A percentile compares a stretch with the other conserved stretches of the same genome.
Evolutionary conservation across 2,113 vertebrate genomes (phyloP).

Genomic region (Polyodon spathula): DNA sequence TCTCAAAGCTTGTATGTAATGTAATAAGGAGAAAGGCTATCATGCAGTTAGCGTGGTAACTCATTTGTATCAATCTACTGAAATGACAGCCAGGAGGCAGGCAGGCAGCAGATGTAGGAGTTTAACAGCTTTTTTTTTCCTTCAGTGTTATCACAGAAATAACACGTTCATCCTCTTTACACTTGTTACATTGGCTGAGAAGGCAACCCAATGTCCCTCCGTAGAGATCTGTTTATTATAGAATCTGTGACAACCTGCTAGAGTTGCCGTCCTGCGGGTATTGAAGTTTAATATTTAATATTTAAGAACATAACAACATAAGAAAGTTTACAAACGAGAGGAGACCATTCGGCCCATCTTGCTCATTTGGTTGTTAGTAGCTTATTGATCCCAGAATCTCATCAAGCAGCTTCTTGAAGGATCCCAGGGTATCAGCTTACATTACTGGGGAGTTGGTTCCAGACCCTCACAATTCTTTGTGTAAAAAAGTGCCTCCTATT

Average conservation of each 20-base stretch:
- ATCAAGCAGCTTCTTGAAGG: no score
- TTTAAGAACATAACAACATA: not conserved
- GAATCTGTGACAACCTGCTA: not conserved
- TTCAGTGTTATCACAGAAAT: not conserved
- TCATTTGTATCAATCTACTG: slow-evolving; percentile 6
- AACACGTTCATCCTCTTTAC: slow-evolving; percentile 1
- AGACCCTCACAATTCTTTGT: no score
- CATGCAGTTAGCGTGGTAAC: slow-evolving; percentile 6
- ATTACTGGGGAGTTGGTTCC: no score
- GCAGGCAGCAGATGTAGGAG: not conserved
- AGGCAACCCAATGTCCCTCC: not conserved
- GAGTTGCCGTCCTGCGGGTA: no score
- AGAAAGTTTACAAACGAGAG: no score
- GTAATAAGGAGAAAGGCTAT: not conserved
- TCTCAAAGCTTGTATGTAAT: not conserved
- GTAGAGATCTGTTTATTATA: slow-evolving; percentile 2
- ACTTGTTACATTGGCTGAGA: not conserved
- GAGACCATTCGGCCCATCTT: no score
- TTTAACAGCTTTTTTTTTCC: slow-evolving; percentile 5
- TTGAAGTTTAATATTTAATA: slow-evolving; percentile 4
- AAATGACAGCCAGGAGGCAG: slow-evolving; percentile 3
- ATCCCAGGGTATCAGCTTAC: no score
- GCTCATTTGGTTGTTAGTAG: no score
- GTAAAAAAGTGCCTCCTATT: no score
- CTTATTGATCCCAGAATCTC: no score